These are phyloP conservation scores for Cassiopea andromeda DNA, from an alignment of 30 jellyfish, hydroid and myxozoan species.

Conservation along the genomic window DNA sequence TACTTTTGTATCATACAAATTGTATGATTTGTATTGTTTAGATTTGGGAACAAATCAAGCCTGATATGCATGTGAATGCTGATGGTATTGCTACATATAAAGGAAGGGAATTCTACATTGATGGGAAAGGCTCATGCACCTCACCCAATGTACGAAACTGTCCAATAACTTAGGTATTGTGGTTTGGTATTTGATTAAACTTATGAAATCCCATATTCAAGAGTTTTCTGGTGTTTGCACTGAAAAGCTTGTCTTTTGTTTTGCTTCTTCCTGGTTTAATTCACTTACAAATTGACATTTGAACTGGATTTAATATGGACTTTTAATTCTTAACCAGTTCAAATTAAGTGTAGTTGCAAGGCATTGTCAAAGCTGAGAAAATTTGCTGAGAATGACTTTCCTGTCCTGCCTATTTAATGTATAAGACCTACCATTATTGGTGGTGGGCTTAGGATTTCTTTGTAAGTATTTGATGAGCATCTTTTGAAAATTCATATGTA, in stretches of 20 bases:
- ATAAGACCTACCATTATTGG: no score
- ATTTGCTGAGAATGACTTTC: no score
- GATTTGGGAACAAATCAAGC: conserved; percentile 96
- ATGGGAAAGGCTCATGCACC: conserved; percentile 78
- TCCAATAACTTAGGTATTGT: conserved; percentile 65
- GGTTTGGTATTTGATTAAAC: background rate
- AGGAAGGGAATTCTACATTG: conserved; percentile 70
- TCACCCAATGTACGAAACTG: conserved; percentile 85
- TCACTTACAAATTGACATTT: background rate
- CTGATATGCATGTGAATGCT: conserved; percentile 77
- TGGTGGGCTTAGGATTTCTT: no score
- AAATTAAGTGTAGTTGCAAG: no score
- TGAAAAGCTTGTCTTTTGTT: background rate
- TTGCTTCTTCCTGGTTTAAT: background rate
- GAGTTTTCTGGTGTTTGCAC: background rate
- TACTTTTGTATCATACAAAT: no score
- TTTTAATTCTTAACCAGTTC: background rate
- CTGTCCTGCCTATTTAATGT: no score
- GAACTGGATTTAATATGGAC: background rate
- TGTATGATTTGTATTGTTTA: background rate
- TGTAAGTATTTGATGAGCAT: no score
- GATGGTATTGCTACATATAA: conserved; percentile 89
- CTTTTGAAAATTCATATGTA: no score
- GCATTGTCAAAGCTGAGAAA: no score
- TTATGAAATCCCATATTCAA: background rate